phyloP scores from a whole-genome alignment of 1,140 invertebrate genomes.

The Calliphora vicina region DNA sequence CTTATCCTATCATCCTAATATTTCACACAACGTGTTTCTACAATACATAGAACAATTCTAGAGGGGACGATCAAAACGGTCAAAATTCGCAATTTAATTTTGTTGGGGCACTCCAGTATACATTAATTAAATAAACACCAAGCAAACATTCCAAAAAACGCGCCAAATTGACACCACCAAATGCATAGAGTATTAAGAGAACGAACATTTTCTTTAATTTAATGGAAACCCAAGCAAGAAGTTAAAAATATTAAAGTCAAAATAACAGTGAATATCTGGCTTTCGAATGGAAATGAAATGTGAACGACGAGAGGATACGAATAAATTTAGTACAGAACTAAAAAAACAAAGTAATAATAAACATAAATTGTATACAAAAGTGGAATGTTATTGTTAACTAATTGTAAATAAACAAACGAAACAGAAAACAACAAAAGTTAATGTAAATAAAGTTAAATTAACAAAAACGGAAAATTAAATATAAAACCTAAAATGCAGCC shows the following conservation, averaged over 20 bases:
- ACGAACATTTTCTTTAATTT: neutral
- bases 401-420: neutral
- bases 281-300: slow-evolving; percentile 3
- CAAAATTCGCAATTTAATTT: too few relatives aligned
- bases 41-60: too few relatives aligned
- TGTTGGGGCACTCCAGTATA: too few relatives aligned
- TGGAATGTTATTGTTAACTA: neutral
- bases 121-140: too few relatives aligned
- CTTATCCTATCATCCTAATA: too few relatives aligned
- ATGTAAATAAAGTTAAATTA: neutral
- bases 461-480: neutral
- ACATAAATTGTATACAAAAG: neutral
- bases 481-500: neutral
- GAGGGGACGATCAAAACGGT: too few relatives aligned
- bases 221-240: neutral
- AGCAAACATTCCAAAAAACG: too few relatives aligned
- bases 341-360: neutral
- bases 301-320: neutral
- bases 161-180: neutral
- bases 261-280: slow-evolving; percentile 20
- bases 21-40: too few relatives aligned
- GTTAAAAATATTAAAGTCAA: slow-evolving; percentile 23
- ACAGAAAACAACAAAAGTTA: neutral
- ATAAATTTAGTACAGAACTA: neutral
- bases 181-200: neutral